Evolutionary conservation across 2,888 invertebrate genomes (phyloP), one percentile per base, ranked within the genome.

Genomic region (Lamellibrachia satsuma): DNA sequence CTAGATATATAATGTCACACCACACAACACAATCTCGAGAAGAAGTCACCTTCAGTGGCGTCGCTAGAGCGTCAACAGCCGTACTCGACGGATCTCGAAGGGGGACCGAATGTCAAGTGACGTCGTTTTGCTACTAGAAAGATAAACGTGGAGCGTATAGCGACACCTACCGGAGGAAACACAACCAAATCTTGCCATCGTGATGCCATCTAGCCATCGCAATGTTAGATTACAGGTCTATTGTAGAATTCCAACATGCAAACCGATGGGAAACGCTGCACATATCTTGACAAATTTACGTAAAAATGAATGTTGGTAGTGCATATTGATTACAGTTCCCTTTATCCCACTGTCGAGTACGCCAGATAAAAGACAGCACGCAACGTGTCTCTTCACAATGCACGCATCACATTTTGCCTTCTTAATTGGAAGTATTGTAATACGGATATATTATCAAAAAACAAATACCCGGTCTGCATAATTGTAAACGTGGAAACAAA

Each of bases 121-220:
- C 75, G 75, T 75, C 75, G 75, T 75, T 75, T 75, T 75, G 75
- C 75, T 75, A 75, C 75, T 75, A 75, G 75, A 75, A 75, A 75
- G 22, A 75, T 22, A 75, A 75, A 75, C n/a, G 15, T 75, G 75
- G 75, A 39, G 39, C 39, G 39, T 39, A 39, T 39, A 39, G 39
- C 39, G 39, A 39, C 39, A 39, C 39, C 39, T 75, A 75, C 15
- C n/a, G n/a, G 75, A 15, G n/a, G 75, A 75, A 75, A 75, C 75
- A 75, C 22, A 75, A 4, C 75, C 75, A 75, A 15, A 22, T 22
- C 22, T n/a, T 22, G 75, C 15, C 75, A n/a, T 75, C 75, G 15
- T 75, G 22, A 75, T 15, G 15, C 4, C 6, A 6, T 6, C 22
- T 75, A 15, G 22, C 22, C 75, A 22, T 75, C 15, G n/a, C 75